Evolutionary conservation across 2,797 vertebrate species (phyloP).

Genomic region (Brachyalestes nurse): DNA sequence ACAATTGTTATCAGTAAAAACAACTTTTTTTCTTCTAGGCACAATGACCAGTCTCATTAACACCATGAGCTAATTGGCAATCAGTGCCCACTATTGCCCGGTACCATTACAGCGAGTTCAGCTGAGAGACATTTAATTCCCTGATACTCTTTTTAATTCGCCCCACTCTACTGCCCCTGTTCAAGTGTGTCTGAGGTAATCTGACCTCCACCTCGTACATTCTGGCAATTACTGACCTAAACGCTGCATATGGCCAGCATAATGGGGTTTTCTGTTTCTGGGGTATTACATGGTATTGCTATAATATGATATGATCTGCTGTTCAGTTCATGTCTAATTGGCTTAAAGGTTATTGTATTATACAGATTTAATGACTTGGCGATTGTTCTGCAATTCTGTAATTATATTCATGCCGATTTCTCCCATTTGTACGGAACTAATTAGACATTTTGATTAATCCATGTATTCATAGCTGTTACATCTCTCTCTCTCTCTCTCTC

Average conservation of each 20-base stretch:
- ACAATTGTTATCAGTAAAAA: neutral
- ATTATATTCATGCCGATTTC: neutral
- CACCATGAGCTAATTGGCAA: neutral
- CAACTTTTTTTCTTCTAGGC: neutral
- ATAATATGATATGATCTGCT: neutral
- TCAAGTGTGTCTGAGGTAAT: neutral
- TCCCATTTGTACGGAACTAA: neutral
- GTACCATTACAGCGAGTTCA: neutral
- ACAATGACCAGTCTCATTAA: neutral
- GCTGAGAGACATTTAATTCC: neutral
- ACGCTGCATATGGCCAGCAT: constrained; percentile 1
- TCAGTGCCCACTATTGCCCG: neutral
- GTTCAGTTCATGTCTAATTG: neutral
- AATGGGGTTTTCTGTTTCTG: neutral
- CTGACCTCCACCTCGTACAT: neutral
- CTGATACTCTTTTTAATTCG: neutral
- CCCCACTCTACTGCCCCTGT: neutral
- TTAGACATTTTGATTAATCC: neutral
- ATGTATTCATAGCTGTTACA: neutral
- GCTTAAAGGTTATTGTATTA: neutral
- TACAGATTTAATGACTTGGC: neutral
- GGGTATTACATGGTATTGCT: neutral
- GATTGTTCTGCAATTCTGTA: neutral
- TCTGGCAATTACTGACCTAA: constrained; percentile 3
- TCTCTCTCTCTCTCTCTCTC: neutral